Base-by-base conservation (phyloP, 1,140 invertebrate genomes). In the Meloidogyne floridensis region DNA sequence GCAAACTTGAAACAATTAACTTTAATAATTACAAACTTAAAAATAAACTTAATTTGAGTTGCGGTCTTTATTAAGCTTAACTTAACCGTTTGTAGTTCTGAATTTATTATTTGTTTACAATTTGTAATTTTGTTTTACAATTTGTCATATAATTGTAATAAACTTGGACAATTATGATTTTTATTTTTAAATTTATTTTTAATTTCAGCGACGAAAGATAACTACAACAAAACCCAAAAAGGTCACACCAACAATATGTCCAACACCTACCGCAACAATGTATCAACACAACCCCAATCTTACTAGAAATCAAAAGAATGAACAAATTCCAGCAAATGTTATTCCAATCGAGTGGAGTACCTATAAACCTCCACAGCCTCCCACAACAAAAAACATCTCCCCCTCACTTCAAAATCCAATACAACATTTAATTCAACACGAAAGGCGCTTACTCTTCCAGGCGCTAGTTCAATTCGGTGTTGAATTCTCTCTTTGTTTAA, bases 371-470 rank as follows among this genome's bases (percentile, higher is more conserved):
- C n/a, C 18, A 6, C 47, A 6, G 0, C 4, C 43, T 6, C 15
- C 72, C 32, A 32, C 32, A 32, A 32, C 32, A 32, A 32, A 32
- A 5, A 18, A 32, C 20, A 15, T 13, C 20, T 7, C n/a, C 3
- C 72, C 72, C 32, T 32, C 7, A 71, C 3, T 0, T 71, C 18
- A 71, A n/a, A 74, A 51, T 74, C 43, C 72, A 18, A 47, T 51
- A 2, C 72, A 65, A 65, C n/a, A 51, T 74, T 74, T 74, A 54
- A 74, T 74, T 15, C 72, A 74, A n/a, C 72, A 74, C n/a, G 72
- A 74, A 74, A 20, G 53, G 7, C 18, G 72, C 4, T 18, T 74
- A 0, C 18, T 74, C 6, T 7, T 74, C 5, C 72, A 74, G n/a
- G 72, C 72, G 7, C 15, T 74, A 20, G 72, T 74, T 15, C 72